Conservation (phyloP, 1,140 invertebrate species). For the Arctopsyche grandis region DNA sequence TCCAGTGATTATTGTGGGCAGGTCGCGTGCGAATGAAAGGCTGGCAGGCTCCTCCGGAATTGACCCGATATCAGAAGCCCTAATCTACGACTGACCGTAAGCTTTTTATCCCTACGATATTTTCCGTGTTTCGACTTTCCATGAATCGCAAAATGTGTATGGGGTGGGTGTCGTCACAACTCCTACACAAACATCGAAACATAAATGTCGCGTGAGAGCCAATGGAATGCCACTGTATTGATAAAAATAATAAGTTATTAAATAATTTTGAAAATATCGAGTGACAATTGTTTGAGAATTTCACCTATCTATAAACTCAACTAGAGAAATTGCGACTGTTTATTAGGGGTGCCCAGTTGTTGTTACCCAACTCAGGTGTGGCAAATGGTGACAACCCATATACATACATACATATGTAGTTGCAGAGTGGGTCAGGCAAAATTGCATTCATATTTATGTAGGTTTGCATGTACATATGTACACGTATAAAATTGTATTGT, state of each 20-base stretch:
- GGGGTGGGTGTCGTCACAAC: not conserved
- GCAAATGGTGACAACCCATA: too few species aligned
- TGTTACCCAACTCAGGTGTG: too few species aligned
- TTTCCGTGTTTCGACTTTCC: slow-evolving; percentile 41
- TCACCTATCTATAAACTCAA: too few species aligned
- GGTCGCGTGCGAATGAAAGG: slow-evolving; percentile 5
- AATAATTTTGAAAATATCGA: too few species aligned
- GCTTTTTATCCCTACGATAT: slow-evolving; percentile 38
- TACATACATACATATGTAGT: too few species aligned
- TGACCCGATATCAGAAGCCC: slow-evolving; percentile 33
- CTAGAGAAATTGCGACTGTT: too few species aligned
- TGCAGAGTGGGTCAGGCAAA: too few species aligned
- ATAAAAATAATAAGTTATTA: too few species aligned
- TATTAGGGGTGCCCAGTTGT: too few species aligned
- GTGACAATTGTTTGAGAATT: too few species aligned
- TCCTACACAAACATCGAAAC: not conserved
- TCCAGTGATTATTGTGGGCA: slow-evolving; percentile 21
- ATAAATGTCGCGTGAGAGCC: not conserved
- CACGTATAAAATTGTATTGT: not conserved
- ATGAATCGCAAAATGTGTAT: slow-evolving; percentile 31
- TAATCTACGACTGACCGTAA: slow-evolving; percentile 28
- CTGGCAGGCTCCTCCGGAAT: not conserved
- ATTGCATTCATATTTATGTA: not conserved
- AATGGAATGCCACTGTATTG: too few species aligned
- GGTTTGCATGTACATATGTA: not conserved